Conservation (phyloP, 2,888 invertebrate genomes). For the Flexamia atlantica region DNA sequence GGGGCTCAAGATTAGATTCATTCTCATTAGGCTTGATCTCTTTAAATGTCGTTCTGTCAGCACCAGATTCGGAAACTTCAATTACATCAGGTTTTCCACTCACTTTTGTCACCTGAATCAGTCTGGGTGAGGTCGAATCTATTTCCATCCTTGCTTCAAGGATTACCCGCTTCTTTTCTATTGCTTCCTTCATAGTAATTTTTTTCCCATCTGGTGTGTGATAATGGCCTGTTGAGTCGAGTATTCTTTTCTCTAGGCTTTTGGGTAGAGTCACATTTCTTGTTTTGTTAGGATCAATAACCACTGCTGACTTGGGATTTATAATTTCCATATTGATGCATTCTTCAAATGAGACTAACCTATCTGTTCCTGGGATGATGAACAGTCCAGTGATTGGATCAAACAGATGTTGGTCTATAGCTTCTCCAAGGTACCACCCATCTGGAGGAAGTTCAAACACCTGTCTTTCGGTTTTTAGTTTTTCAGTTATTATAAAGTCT, state of each 20-base stretch:
- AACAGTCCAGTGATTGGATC: conserved; percentile 91
- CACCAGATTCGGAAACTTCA: conserved; percentile 80
- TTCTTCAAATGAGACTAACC: conserved; percentile 90
- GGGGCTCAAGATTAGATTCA: conserved; percentile 77
- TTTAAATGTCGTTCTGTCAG: conserved; percentile 76
- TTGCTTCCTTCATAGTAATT: conserved; percentile 86
- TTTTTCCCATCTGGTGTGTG: conserved; percentile 76
- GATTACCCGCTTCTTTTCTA: conserved; percentile 81
- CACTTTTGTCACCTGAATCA: conserved; percentile 85
- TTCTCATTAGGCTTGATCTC: conserved; percentile 76
- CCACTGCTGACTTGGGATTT: conserved; percentile 88
- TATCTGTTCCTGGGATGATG: conserved; percentile 91
- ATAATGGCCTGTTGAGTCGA: conserved; percentile 90
- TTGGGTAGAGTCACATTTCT: conserved; percentile 83
- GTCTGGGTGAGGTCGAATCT: conserved; percentile 72
- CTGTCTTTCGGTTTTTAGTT: conserved; percentile 78
- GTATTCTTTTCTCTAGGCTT: conserved; percentile 87
- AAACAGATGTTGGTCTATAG: conserved; percentile 89
- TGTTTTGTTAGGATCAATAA: conserved; percentile 87
- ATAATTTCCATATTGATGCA: conserved; percentile 92
- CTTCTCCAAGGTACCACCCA: conserved; percentile 90
- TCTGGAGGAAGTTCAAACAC: conserved; percentile 88
- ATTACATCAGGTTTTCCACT: conserved; percentile 85
- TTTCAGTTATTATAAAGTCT: conserved; percentile 54
- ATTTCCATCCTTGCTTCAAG: conserved; percentile 77